phyloP scores from a whole-genome alignment of 23 tunicate species.

The Corella eumyota region DNA sequence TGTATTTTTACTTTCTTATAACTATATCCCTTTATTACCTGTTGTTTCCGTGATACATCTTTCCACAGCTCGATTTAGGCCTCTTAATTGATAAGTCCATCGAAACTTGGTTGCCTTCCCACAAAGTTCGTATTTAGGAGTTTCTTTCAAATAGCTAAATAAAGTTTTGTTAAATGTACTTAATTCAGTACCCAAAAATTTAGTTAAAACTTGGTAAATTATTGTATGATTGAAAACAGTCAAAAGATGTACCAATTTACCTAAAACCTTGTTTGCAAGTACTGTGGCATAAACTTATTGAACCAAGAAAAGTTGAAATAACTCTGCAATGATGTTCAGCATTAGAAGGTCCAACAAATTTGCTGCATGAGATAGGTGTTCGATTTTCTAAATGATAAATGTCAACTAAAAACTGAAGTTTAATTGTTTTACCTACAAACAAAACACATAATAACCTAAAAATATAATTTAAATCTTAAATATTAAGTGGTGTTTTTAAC shows the following conservation, averaged over 20 bases:
- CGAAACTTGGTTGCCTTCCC: constrained; percentile 33
- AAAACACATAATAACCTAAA: constrained; percentile 1
- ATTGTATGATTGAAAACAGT: not conserved
- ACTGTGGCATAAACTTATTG: constrained; percentile 11
- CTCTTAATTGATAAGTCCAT: constrained; percentile 50
- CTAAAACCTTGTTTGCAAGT: constrained; percentile 20
- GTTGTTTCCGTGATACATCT: too few species aligned
- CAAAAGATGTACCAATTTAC: not conserved
- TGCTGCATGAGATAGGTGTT: not conserved
- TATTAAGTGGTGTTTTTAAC: too few species aligned
- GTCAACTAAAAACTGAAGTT: too few species aligned
- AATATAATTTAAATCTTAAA: too few species aligned
- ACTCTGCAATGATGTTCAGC: not conserved
- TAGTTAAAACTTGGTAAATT: not conserved
- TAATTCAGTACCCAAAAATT: not conserved
- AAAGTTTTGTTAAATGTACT: not conserved
- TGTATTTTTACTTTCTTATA: too few species aligned
- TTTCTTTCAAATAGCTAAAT: not conserved
- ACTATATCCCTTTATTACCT: too few species aligned
- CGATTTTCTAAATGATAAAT: not conserved
- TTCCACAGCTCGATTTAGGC: constrained; percentile 9
- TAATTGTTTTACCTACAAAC: not conserved
- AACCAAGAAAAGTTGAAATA: constrained; percentile 9
- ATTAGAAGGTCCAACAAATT: not conserved
- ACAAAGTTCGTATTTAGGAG: constrained; percentile 46